Conservation (phyloP, 2,888 invertebrate genomes). For the Polydrusus pterygomalis region DNA sequence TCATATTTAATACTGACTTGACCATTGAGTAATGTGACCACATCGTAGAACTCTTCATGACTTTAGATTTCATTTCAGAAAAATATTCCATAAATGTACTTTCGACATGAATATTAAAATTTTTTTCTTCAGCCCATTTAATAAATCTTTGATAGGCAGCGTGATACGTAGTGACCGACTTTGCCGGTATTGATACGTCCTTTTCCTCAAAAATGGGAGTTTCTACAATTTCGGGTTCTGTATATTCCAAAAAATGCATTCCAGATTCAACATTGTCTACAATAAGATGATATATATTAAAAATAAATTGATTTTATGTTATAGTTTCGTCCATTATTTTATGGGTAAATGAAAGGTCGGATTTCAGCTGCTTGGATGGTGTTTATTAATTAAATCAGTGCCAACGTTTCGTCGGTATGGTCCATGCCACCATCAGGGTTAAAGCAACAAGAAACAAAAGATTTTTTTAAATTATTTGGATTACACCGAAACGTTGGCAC, state of each 20-base stretch:
- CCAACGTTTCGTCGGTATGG: no score
- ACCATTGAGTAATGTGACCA: constrained; percentile 43
- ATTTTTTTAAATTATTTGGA: no score
- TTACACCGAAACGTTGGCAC: no score
- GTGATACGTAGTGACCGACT: not conserved
- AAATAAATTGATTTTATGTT: not conserved
- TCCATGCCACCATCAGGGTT: no score
- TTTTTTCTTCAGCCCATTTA: constrained; percentile 1
- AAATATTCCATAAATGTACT: constrained; percentile 57
- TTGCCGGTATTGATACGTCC: not conserved
- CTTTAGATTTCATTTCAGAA: not conserved
- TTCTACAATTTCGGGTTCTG: not conserved
- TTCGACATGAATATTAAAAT: constrained; percentile 32
- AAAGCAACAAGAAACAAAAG: no score
- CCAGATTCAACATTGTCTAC: not conserved
- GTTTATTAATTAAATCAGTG: no score
- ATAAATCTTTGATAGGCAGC: constrained; percentile 2
- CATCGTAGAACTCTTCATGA: constrained; percentile 35
- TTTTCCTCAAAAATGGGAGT: not conserved
- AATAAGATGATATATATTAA: not conserved
- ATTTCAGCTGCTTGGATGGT: no score
- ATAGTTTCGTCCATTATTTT: no score
- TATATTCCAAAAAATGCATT: not conserved
- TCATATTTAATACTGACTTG: constrained; percentile 23
- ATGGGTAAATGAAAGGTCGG: no score